Evolutionary conservation across 2,113 vertebrate genomes (phyloP), one percentile per base, ranked within the genome.

Genomic region (Salminus brasiliensis): DNA sequence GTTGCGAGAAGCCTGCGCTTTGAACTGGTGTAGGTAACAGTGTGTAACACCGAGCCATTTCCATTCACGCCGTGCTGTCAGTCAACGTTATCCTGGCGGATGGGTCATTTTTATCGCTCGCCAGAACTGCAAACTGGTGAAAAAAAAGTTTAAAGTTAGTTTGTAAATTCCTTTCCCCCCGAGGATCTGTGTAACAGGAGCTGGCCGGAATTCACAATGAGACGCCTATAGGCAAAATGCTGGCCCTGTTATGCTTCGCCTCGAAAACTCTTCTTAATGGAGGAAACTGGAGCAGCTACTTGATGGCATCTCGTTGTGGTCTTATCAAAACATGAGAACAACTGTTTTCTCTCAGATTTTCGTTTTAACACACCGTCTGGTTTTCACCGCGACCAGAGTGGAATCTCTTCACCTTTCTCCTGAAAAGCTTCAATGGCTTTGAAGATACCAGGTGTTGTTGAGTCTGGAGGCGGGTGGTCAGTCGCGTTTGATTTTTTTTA

Each of bases 51-150:
- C 23, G n/a, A 52, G 79, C 83, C 87, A 88, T 90, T 90, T 89
- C 85, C 86, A 87, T 91, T 86, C 85, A 81, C 76, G 60, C 39
- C 27, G 53, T 68, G 63, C 89, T 91, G 90, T 90, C 89, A 91
- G 81, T 84, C 88, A 76, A 49, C 87, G 88, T 91, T 82, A 88
- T 86, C 83, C 84, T 90, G 83, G 63, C 43, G 83, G 65, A 89
- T 84, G 80, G 87, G 89, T 91, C 89, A 92, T 90, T 92, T 92
- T 92, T 86, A 91, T 91, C 90, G 89, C 84, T 85, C 89, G 89
- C 91, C 89, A 92, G 88, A 92, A 82, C 88, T 88, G 88, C 88
- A 89, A 91, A 91, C 86, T 69, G 86, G 79, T 87, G 89, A 41
- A 68, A 69, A 49, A 59, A 70, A 55, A 55, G n/a, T 93, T 92